These are phyloP conservation scores for Chaetodon trifasciatus DNA, from an alignment of 2,797 vertebrate genomes.

Conservation along the genomic window DNA sequence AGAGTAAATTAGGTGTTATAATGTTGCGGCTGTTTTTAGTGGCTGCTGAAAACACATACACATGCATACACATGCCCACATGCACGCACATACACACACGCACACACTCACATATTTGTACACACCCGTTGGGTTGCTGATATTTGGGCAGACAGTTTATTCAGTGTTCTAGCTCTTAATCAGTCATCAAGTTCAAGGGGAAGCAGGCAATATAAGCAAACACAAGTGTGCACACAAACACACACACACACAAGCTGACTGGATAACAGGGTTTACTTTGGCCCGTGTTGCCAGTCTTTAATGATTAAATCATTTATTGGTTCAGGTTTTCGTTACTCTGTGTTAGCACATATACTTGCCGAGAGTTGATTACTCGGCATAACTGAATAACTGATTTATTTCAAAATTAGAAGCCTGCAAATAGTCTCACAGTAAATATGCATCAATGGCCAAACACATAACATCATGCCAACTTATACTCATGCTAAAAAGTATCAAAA, in stretches of 20 bases:
- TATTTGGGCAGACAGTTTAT: conserved; percentile 53
- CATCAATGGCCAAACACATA: background rate
- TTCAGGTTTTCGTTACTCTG: conserved; percentile 65
- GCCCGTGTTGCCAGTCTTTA: conserved; percentile 39
- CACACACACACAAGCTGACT: conserved; percentile 16
- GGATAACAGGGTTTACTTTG: conserved; percentile 62
- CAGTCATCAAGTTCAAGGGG: conserved; percentile 65
- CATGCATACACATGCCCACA: conserved; percentile 28
- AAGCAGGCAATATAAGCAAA: conserved; percentile 37
- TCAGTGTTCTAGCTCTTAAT: conserved; percentile 59
- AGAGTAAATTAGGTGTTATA: conserved; percentile 74
- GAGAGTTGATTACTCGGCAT: too few relatives aligned
- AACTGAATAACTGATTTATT: background rate
- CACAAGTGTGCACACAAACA: conserved; percentile 28
- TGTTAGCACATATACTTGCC: conserved; percentile 34
- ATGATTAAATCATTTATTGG: conserved; percentile 74
- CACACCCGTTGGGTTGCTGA: conserved; percentile 32
- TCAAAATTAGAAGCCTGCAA: background rate
- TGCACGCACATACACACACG: conserved; percentile 18
- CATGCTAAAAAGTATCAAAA: background rate
- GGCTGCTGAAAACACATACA: conserved; percentile 53
- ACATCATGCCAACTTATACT: background rate
- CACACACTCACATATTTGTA: conserved; percentile 17
- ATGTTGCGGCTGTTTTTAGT: conserved; percentile 62
- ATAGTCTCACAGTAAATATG: background rate